Evolutionary conservation across 2,113 vertebrate species (phyloP).

Genomic region (Sylvietta virens): DNA sequence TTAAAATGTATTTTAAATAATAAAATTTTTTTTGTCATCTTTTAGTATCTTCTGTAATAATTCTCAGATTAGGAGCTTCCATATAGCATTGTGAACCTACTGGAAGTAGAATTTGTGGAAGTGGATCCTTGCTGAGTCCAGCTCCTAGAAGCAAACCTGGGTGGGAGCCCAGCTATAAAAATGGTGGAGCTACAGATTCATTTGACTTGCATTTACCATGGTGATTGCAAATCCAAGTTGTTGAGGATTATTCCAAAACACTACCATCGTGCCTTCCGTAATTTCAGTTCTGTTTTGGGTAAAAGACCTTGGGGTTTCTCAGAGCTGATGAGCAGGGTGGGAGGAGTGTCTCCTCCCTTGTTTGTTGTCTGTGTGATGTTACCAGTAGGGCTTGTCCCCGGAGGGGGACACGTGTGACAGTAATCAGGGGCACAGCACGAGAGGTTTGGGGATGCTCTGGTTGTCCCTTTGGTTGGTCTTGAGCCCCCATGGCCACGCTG

Average conservation of each 20-base stretch:
- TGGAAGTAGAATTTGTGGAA: neutral
- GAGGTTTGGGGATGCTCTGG: neutral
- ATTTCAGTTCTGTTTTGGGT: neutral
- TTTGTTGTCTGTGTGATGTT: neutral
- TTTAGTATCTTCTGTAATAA: neutral
- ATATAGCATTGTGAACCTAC: neutral
- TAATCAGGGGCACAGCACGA: neutral
- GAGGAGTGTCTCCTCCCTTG: neutral
- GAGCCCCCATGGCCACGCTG: accelerated
- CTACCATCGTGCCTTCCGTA: accelerated
- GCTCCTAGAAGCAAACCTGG: neutral
- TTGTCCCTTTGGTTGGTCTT: neutral
- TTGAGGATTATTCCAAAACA: neutral
- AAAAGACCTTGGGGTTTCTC: neutral
- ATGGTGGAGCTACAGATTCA: accelerated
- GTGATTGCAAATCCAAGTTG: neutral
- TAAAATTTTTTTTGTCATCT: neutral
- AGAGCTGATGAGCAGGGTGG: neutral
- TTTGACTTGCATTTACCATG: neutral
- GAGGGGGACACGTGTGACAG: neutral
- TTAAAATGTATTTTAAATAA: neutral
- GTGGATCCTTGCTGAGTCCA: neutral
- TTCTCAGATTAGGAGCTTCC: neutral
- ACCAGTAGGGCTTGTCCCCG: neutral
- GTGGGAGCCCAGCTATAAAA: neutral